A percentile compares a stretch with the other conserved stretches of the same genome.
phyloP scores from a whole-genome alignment of 2,113 vertebrate species.

The Vimba vimba region DNA sequence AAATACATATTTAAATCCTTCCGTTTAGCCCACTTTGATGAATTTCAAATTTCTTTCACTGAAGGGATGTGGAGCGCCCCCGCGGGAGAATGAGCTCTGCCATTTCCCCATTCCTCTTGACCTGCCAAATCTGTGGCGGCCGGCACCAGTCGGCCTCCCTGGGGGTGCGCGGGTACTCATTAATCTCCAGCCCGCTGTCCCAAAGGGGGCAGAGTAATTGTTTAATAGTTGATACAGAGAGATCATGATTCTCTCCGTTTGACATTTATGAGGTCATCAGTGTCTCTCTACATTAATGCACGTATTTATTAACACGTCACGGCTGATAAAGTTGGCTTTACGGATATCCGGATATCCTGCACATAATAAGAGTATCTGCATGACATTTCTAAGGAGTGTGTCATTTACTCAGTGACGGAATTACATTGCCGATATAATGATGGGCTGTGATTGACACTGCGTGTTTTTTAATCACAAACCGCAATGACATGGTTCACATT shows the following conservation, averaged over 20 bases:
- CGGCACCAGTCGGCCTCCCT: slow-evolving; percentile 45
- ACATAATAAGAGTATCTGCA: background rate
- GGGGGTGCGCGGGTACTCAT: slow-evolving; percentile 46
- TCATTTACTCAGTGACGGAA: slow-evolving; percentile 1
- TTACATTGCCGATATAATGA: slow-evolving; percentile 7
- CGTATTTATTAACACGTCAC: slow-evolving; percentile 41
- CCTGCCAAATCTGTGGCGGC: slow-evolving; percentile 56
- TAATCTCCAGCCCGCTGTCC: slow-evolving; percentile 51
- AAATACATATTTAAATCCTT: slow-evolving; percentile 46
- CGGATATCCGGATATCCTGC: background rate
- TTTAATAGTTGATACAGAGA: slow-evolving; percentile 50
- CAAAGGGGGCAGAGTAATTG: slow-evolving; percentile 48
- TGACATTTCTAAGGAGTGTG: slow-evolving; percentile 31
- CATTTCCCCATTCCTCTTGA: slow-evolving; percentile 56
- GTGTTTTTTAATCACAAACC: slow-evolving; percentile 12
- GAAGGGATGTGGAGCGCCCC: slow-evolving; percentile 24
- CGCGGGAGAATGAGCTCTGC: slow-evolving; percentile 47
- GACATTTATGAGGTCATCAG: slow-evolving; percentile 57
- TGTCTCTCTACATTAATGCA: slow-evolving; percentile 52
- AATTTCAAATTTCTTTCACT: slow-evolving; percentile 36
- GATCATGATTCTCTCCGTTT: slow-evolving; percentile 54
- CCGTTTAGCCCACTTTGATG: slow-evolving; percentile 49
- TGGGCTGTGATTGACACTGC: slow-evolving; percentile 12
- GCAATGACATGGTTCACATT: background rate
- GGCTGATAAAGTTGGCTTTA: background rate